A percentile compares a stretch with the other conserved stretches of the same genome.
Evolutionary conservation across 2,797 vertebrate species (phyloP).

Genomic region (Cryptoblepharus egeriae): DNA sequence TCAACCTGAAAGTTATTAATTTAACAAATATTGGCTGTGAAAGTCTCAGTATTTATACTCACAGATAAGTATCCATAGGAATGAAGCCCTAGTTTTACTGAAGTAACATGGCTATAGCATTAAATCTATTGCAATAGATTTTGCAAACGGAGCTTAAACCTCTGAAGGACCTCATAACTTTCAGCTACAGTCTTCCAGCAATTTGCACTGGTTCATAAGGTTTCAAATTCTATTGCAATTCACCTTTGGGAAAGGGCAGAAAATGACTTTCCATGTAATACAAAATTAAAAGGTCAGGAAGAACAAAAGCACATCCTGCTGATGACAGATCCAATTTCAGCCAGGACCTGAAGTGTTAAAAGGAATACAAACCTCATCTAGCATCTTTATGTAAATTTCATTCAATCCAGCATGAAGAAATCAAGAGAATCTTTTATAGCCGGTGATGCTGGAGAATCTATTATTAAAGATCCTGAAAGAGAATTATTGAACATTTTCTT

Average conservation of each 20-base stretch:
- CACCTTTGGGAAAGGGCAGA: neutral
- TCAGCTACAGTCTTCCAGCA: neutral
- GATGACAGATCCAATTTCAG: neutral
- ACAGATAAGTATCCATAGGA: no score
- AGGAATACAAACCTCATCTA: neutral
- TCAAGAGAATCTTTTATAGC: neutral
- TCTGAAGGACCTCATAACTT: neutral
- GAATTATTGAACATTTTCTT: neutral
- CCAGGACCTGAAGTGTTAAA: neutral
- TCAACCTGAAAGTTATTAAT: no score
- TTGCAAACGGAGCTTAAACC: neutral
- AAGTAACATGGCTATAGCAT: neutral
- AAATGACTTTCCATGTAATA: neutral
- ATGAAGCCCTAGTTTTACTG: neutral
- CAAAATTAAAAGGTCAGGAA: neutral
- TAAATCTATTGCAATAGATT: no score
- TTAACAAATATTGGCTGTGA: no score
- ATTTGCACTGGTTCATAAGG: conserved; percentile 6
- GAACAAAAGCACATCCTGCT: neutral
- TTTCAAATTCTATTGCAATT: neutral
- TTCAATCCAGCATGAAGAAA: neutral
- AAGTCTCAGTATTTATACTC: no score
- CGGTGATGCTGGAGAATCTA: neutral
- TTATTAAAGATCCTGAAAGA: neutral
- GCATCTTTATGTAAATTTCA: neutral